Conservation (phyloP, 2,797 vertebrate species). For the Lithobates pipiens region DNA sequence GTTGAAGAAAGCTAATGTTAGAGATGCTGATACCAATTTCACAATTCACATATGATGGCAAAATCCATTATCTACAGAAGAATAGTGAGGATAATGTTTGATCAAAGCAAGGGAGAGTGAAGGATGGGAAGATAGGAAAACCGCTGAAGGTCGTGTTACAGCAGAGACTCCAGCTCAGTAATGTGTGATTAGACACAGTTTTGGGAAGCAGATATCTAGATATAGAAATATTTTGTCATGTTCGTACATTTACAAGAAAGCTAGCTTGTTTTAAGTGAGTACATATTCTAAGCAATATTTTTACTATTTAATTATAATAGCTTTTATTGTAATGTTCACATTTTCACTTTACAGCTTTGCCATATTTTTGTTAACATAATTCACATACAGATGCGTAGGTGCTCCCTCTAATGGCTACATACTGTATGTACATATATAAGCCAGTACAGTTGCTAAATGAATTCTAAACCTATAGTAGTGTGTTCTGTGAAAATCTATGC, state of each 20-base stretch:
- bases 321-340: not conserved
- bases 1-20: slow-evolving; percentile 55
- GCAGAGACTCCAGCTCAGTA: slow-evolving; percentile 57
- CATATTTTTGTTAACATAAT: no score
- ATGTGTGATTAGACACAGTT: slow-evolving; percentile 56
- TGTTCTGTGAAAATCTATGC: no score
- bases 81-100: slow-evolving; percentile 60
- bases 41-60: slow-evolving; percentile 51
- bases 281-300: not conserved
- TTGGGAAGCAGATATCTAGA: slow-evolving; percentile 40
- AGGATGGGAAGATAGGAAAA: slow-evolving; percentile 52
- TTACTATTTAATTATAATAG: slow-evolving; percentile 9
- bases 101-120: slow-evolving; percentile 56
- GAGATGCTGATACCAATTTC: slow-evolving; percentile 65
- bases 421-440: no score
- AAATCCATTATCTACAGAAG: slow-evolving; percentile 66
- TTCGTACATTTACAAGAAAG: slow-evolving; percentile 21
- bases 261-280: no score
- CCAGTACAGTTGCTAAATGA: no score
- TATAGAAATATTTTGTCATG: slow-evolving; percentile 11
- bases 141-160: slow-evolving; percentile 66
- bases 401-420: no score
- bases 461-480: no score
- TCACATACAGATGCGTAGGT: no score
- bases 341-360: no score